Base-by-base conservation (phyloP, 1,140 invertebrate species). In the Thalassaphorura encarpata region DNA sequence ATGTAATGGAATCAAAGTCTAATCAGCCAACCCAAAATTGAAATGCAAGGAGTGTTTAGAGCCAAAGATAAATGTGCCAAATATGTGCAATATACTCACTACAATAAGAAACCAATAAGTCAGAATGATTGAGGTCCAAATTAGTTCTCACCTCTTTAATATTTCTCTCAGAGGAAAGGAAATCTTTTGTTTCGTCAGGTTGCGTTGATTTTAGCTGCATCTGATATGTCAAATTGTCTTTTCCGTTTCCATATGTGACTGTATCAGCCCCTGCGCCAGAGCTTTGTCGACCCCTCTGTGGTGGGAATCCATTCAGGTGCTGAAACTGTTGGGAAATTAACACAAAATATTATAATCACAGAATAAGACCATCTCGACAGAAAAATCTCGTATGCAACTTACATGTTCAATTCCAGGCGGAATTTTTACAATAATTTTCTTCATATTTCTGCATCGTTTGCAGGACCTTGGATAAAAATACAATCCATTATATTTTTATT, bases 371-470 rank as follows among this genome's bases (percentile, higher is more conserved):
- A 11, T 11, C 11, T 36, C n/a, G 33, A 36, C n/a, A 36, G 11
- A n/a, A 36, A n/a, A 43, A 48, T 56, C 6, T 28, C 36, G 2
- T 19, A 13, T 16, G 24, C 13, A 23, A 47, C 49, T 50, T 45
- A 50, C 40, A n/a, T n/a, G n/a, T 13, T 72, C 71, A 13, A 81
- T 59, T 49, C 77, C 78, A 15, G 76, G 73, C 33, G 78, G 78
- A 36, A 80, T 61, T 67, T 76, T 77, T 0, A 79, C 72, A 61
- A 75, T 71, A 0, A 78, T 73, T 58, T 77, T 71, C 59, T 69
- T 69, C 75, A 78, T 79, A 3, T 69, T 69, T 63, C 72, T 72
- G 45, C 70, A 77, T 39, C 71, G 73, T 1, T 66, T 62, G 71
- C 75, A 78, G 2, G 73, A 59, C 61, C 76, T 78, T 56, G 28